phyloP scores from a whole-genome alignment of 2,113 vertebrate species.

The Pantherophis guttatus region DNA sequence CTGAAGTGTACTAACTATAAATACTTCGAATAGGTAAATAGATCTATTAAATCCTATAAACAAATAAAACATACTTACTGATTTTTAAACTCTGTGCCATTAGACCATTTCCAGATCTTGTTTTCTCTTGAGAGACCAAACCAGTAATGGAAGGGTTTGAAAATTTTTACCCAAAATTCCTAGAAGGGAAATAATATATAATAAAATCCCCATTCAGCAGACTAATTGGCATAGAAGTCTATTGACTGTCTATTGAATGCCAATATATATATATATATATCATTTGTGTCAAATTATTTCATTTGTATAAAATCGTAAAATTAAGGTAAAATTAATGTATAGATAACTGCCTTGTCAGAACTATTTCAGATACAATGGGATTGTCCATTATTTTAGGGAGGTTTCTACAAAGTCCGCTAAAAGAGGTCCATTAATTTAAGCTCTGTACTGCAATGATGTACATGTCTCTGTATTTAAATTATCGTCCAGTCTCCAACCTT shows the following conservation, averaged over 20 bases:
- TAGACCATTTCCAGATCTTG: background rate
- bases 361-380: background rate
- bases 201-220: background rate
- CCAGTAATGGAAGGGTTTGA: background rate
- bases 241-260: background rate
- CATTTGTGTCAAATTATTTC: background rate
- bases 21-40: background rate
- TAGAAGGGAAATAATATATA: background rate
- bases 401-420: background rate
- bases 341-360: background rate
- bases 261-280: background rate
- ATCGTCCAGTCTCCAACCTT: too few relatives aligned
- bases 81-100: background rate
- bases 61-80: slow-evolving; percentile 9
- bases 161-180: background rate
- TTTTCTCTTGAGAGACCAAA: slow-evolving; percentile 16
- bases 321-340: background rate
- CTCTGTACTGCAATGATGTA: background rate
- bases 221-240: background rate
- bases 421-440: background rate
- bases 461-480: background rate
- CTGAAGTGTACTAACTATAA: background rate
- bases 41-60: background rate
- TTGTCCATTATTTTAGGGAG: background rate
- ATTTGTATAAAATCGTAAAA: background rate